Evolutionary conservation across 2,113 vertebrate genomes (phyloP).

Genomic region (Theristicus caerulescens): DNA sequence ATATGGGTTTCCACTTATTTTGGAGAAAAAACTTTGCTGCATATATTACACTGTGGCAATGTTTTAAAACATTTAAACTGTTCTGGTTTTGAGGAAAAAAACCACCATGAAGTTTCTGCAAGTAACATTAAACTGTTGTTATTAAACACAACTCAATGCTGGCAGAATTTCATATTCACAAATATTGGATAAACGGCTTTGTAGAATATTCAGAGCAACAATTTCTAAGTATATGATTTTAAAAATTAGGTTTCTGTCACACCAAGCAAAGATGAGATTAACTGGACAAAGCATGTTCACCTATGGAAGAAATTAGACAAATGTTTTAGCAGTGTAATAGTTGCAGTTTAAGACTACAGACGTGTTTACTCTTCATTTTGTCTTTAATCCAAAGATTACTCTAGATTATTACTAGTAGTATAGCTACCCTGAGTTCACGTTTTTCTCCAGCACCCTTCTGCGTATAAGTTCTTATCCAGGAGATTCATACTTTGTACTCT

Average conservation of each 20-base stretch:
- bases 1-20: background rate
- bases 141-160: background rate
- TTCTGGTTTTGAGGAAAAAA: background rate
- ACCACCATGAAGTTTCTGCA: background rate
- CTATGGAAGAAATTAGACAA: background rate
- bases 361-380: background rate
- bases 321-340: background rate
- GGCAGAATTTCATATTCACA: background rate
- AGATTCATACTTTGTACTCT: background rate
- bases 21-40: background rate
- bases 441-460: background rate
- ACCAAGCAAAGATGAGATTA: background rate
- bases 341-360: background rate
- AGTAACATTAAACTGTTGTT: background rate
- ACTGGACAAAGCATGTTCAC: background rate
- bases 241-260: background rate
- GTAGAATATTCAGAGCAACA: background rate
- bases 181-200: background rate
- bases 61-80: background rate
- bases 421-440: background rate
- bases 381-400: background rate
- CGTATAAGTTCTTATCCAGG: background rate
- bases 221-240: background rate
- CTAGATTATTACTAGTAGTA: background rate
- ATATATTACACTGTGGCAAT: background rate